Percentiles rank a stretch among this genome's conserved stretches.
These are phyloP conservation scores for Rotaria sp. DNA, from an alignment of 2,888 invertebrate genomes.

Conservation along the genomic window DNA sequence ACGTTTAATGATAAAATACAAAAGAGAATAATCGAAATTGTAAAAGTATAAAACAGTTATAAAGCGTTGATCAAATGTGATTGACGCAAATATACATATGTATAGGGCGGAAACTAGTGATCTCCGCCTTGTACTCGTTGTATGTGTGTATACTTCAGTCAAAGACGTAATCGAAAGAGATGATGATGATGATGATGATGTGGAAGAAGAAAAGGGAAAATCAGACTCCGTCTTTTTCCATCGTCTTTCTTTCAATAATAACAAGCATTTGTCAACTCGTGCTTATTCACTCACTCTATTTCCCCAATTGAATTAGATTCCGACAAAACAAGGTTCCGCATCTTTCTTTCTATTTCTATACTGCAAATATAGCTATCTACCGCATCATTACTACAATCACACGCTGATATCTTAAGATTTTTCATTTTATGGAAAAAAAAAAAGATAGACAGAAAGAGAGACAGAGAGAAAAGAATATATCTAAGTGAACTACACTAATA, in stretches of 20 bases:
- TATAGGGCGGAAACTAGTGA: not conserved
- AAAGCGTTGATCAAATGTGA: not conserved
- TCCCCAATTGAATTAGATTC: conserved; percentile 2
- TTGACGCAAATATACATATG: not conserved
- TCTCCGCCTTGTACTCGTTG: not conserved
- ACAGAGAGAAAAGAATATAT: not conserved
- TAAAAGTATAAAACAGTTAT: not conserved
- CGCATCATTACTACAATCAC: not conserved
- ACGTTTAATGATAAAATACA: not conserved
- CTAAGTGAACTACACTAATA: not conserved
- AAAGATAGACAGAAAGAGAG: not conserved
- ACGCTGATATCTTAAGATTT: not conserved
- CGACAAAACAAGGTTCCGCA: conserved; percentile 12
- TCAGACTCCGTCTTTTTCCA: not conserved
- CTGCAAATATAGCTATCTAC: not conserved
- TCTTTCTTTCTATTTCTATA: conserved; percentile 10
- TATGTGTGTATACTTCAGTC: not conserved
- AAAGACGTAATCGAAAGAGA: not conserved
- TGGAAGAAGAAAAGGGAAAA: not conserved
- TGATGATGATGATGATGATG: not conserved
- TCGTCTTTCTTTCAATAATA: conserved; percentile 8
- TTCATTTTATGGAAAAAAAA: not conserved
- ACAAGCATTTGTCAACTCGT: conserved; percentile 13
- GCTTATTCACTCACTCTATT: conserved; percentile 3
- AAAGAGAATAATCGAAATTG: not conserved